A percentile compares a stretch with the other conserved stretches of the same genome.
These are phyloP conservation scores for Myiotriccus ornatus DNA, from an alignment of 2,797 vertebrate species.

Conservation along the genomic window DNA sequence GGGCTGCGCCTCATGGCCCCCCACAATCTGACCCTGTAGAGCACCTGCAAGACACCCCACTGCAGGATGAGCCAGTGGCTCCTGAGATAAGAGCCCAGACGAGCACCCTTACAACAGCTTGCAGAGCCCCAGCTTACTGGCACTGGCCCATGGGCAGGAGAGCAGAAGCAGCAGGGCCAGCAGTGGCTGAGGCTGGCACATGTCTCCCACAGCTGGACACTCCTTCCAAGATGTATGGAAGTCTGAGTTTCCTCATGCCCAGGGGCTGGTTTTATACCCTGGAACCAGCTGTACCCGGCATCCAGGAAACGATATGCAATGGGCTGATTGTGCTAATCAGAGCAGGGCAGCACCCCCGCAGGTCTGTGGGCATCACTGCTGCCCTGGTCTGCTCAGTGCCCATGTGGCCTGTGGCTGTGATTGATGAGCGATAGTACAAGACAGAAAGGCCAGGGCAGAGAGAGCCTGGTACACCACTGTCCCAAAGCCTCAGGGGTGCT, in stretches of 20 bases:
- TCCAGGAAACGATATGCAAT: conserved; percentile 8
- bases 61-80: accelerated
- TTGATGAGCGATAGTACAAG: not conserved
- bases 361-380: not conserved
- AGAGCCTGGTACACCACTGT: accelerated
- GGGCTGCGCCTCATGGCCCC: conserved; percentile 48
- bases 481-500: not conserved
- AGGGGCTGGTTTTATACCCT: not conserved
- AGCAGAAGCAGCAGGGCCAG: conserved; percentile 17
- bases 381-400: not conserved
- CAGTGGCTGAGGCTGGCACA: not conserved
- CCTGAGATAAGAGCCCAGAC: not conserved
- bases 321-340: conserved; percentile 26
- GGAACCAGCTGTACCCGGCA: not conserved
- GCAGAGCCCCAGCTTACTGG: not conserved
- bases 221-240: not conserved
- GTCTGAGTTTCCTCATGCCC: not conserved
- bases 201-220: not conserved
- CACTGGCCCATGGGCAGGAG: not conserved
- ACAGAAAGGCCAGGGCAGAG: not conserved
- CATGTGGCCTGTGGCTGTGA: not conserved
- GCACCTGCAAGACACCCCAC: not conserved
- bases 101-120: not conserved
- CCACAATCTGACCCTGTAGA: not conserved
- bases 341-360: not conserved